Conservation (phyloP, 2,888 invertebrate species). For the Drosophila aldrichi region DNA sequence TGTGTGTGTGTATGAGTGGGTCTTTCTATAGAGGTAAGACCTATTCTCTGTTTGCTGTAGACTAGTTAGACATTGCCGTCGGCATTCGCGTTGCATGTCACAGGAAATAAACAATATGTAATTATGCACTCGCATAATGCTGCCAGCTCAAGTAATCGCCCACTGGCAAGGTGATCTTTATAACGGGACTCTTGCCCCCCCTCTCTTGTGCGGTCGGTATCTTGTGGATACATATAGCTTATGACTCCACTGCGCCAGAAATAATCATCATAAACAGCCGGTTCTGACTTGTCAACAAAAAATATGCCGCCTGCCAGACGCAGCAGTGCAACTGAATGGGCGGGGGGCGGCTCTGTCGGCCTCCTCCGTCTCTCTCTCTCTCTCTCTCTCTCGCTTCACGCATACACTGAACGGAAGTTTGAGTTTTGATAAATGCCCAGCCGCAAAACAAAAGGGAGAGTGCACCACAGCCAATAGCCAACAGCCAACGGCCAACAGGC, state of each 20-base stretch:
- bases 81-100: constrained; percentile 68
- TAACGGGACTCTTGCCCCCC: constrained; percentile 32
- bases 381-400: too few relatives aligned
- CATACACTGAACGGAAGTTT: constrained; percentile 76
- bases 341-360: background rate
- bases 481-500: background rate
- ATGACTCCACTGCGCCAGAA: constrained; percentile 32
- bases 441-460: constrained; percentile 38
- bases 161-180: constrained; percentile 53
- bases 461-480: constrained; percentile 7
- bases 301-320: constrained; percentile 49
- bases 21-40: constrained; percentile 45
- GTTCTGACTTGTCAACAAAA: constrained; percentile 60
- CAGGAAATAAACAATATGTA: constrained; percentile 76
- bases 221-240: constrained; percentile 18
- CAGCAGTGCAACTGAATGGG: background rate
- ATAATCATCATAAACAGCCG: constrained; percentile 65
- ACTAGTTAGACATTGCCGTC: constrained; percentile 36
- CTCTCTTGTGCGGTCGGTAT: background rate
- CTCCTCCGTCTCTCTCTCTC: constrained; percentile 10
- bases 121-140: constrained; percentile 64
- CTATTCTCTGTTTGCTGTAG: constrained; percentile 56
- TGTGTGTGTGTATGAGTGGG: constrained; percentile 15
- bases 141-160: constrained; percentile 36
- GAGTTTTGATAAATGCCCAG: constrained; percentile 56